Conservation (phyloP, 2,113 vertebrate genomes). For the Microcebus murinus region DNA sequence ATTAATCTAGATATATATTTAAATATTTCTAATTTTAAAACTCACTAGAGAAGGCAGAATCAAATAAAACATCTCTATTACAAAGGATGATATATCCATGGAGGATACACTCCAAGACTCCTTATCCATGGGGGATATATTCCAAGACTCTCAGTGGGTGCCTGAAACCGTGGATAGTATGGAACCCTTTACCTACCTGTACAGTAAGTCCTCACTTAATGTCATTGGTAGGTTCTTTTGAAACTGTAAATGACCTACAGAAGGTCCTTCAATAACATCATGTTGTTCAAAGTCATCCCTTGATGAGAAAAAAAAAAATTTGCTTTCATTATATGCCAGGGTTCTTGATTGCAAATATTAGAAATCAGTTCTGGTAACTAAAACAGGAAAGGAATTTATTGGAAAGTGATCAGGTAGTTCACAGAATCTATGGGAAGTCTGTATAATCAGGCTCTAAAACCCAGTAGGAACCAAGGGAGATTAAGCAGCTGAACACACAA, state of each 20-base stretch:
- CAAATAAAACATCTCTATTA: background rate
- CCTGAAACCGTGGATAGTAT: background rate
- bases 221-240: too few species aligned
- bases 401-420: background rate
- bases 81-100: background rate
- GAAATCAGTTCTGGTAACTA: background rate
- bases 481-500: background rate
- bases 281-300: background rate
- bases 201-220: too few species aligned
- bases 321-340: background rate
- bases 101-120: background rate
- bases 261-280: background rate
- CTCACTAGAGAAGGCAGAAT: background rate
- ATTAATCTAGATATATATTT: conserved; percentile 10
- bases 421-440: background rate
- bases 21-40: background rate
- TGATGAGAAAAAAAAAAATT: background rate
- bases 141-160: background rate
- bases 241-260: background rate
- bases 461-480: background rate
- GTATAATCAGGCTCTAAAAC: background rate
- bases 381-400: background rate
- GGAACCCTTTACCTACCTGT: background rate
- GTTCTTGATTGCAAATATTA: conserved; percentile 16
- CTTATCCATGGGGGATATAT: background rate